Evolutionary conservation across 1,140 invertebrate species (phyloP).

Genomic region (Lordiphosa stackelbergi): DNA sequence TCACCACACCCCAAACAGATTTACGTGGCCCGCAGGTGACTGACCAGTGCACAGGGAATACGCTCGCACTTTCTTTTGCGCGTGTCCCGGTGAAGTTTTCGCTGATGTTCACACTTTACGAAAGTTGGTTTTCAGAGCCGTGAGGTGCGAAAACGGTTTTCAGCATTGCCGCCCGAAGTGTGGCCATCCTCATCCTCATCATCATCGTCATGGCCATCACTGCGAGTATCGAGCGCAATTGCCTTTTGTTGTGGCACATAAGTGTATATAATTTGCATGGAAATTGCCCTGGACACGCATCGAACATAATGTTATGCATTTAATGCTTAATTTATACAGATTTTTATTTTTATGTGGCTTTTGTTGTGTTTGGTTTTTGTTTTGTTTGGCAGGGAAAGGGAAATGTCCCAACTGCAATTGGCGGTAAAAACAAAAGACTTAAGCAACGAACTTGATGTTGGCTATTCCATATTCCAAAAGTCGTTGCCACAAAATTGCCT

Average conservation of each 20-base stretch:
- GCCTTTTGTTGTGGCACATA: slow-evolving; percentile 34
- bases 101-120: slow-evolving; percentile 72
- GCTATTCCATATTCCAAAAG: background rate
- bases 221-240: slow-evolving; percentile 18
- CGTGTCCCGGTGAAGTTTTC: slow-evolving; percentile 40
- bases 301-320: slow-evolving; percentile 54
- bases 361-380: slow-evolving; percentile 2
- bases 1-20: slow-evolving; percentile 55
- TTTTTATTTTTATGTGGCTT: slow-evolving; percentile 23
- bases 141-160: slow-evolving; percentile 64
- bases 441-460: slow-evolving; percentile 31
- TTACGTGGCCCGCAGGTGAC: slow-evolving; percentile 49
- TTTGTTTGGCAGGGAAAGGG: slow-evolving; percentile 20
- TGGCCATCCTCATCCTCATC: slow-evolving; percentile 56
- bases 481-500: slow-evolving; percentile 23
- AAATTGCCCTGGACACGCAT: slow-evolving; percentile 48
- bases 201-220: slow-evolving; percentile 1
- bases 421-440: slow-evolving; percentile 47
- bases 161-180: slow-evolving; percentile 68
- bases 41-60: slow-evolving; percentile 15
- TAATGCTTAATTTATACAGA: slow-evolving; percentile 72
- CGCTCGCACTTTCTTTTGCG: slow-evolving; percentile 71
- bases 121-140: slow-evolving; percentile 69
- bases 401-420: slow-evolving; percentile 16
- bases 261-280: slow-evolving; percentile 73